Conservation (phyloP, 2,888 invertebrate genomes). For the Hermodice carunculata region DNA sequence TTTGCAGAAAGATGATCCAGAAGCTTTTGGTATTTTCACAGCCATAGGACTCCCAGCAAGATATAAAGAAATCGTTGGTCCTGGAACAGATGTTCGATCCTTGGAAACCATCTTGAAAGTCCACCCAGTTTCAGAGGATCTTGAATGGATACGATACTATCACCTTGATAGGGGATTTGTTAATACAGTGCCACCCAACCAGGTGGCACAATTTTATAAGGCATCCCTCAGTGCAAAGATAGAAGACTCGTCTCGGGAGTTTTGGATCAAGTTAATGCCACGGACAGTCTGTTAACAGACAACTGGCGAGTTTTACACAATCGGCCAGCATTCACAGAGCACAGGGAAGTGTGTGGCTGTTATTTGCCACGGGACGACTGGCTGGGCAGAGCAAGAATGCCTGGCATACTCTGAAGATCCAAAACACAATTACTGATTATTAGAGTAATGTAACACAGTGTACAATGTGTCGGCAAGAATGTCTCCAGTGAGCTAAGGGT, state of each 20-base stretch:
- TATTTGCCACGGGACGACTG: slow-evolving; percentile 79
- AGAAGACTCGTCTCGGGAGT: slow-evolving; percentile 66
- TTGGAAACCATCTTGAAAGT: too few species aligned
- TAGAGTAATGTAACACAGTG: too few species aligned
- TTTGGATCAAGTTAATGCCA: slow-evolving; percentile 71
- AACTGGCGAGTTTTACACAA: slow-evolving; percentile 86
- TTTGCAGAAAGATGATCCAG: slow-evolving; percentile 71
- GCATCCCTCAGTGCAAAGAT: slow-evolving; percentile 48
- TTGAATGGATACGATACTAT: slow-evolving; percentile 79
- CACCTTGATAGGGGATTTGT: slow-evolving; percentile 81
- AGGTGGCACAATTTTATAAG: slow-evolving; percentile 76
- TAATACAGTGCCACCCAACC: slow-evolving; percentile 72
- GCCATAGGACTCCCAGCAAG: too few species aligned
- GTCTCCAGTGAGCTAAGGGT: too few species aligned
- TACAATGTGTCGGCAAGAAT: too few species aligned
- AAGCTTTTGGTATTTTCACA: slow-evolving; percentile 68
- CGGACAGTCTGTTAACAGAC: slow-evolving; percentile 82
- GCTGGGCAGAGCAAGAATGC: slow-evolving; percentile 46
- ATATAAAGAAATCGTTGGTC: too few species aligned
- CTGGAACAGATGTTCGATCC: too few species aligned
- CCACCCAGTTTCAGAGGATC: slow-evolving; percentile 72
- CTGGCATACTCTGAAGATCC: slow-evolving; percentile 44
- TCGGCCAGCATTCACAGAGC: slow-evolving; percentile 78
- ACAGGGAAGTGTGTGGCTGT: slow-evolving; percentile 78
- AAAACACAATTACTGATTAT: too few species aligned